Conservation (phyloP, 2,797 vertebrate genomes). For the Moxostoma hubbsi region DNA sequence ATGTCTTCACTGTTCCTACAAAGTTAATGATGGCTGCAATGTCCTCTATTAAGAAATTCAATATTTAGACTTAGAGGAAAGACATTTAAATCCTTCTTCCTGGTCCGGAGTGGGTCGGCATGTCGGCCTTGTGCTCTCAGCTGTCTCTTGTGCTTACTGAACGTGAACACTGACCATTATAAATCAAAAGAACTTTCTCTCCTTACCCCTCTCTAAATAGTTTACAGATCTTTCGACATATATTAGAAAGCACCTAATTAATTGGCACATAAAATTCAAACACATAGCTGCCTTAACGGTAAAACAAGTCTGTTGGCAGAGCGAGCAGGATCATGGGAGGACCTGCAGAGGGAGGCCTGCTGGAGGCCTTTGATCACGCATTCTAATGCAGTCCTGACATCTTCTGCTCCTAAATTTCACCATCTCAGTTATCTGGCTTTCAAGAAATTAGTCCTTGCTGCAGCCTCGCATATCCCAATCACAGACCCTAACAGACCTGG, state of each 20-base stretch:
- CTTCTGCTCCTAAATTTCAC: constrained; percentile 70
- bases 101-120: constrained; percentile 43
- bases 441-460: constrained; percentile 59
- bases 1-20: constrained; percentile 62
- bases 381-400: constrained; percentile 74
- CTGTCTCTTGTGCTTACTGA: constrained; percentile 61
- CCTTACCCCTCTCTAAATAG: constrained; percentile 62
- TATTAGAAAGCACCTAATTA: constrained; percentile 68
- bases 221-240: constrained; percentile 62
- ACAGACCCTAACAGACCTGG: constrained; percentile 23
- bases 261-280: constrained; percentile 66
- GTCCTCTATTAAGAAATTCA: constrained; percentile 70
- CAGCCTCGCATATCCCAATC: constrained; percentile 59
- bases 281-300: constrained; percentile 63
- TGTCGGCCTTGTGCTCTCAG: constrained; percentile 43
- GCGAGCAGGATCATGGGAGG: constrained; percentile 36
- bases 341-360: constrained; percentile 36
- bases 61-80: constrained; percentile 68
- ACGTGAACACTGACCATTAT: constrained; percentile 54
- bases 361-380: constrained; percentile 68
- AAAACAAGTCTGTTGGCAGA: constrained; percentile 61
- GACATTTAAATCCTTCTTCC: constrained; percentile 64
- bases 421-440: constrained; percentile 63
- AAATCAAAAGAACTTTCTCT: constrained; percentile 62
- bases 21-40: constrained; percentile 65